Evolutionary conservation across 2,888 invertebrate genomes (phyloP), one percentile per base, ranked within the genome.

Genomic region (Anodontia alba): DNA sequence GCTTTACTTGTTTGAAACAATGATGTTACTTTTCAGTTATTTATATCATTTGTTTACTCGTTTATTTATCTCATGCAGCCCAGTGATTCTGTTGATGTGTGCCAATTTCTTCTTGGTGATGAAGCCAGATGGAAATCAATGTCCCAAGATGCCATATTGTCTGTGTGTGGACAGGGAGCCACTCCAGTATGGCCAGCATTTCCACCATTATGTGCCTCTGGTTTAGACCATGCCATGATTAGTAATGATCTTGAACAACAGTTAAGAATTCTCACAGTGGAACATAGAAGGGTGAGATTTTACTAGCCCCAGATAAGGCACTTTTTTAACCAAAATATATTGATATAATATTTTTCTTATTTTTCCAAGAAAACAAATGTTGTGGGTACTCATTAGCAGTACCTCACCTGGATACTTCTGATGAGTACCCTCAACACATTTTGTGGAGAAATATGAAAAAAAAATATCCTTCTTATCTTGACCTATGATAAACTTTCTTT

Each of bases 101-200:
- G 94, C 86, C 86, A 87, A 49, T 94, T 95, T 88, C 89, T 93
- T 57, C 88, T 95, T 15, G 78, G 86, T 5, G 91, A 94, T 76
- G 92, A 93, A 68, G 88, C 93, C 5, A 84, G 87, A 36, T 95
- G 95, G 95, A 95, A 95, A 85, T 85, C 92, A 15, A 94, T 95
- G 94, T 92, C 94, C 5, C 88, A 86, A 57, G 94, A 95, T 84
- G 94, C 94, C 46, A 87, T 94, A n/a, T 42, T 88, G 57, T 93
- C 94, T 7, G 91, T 94, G 15, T 92, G 92, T 87, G 90, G 90
- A 0, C 81, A 88, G 0, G 87, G 87, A 0, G 80, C 90, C 49
- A 86, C 89, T 46, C 90, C 92, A 8, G 43, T 87, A 23, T 91
- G 94, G 93, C 92, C 94, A 12, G 72, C 90, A 62, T 84, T 92